Conservation (phyloP, 2,888 invertebrate genomes). For the Leptopilina syphax region DNA sequence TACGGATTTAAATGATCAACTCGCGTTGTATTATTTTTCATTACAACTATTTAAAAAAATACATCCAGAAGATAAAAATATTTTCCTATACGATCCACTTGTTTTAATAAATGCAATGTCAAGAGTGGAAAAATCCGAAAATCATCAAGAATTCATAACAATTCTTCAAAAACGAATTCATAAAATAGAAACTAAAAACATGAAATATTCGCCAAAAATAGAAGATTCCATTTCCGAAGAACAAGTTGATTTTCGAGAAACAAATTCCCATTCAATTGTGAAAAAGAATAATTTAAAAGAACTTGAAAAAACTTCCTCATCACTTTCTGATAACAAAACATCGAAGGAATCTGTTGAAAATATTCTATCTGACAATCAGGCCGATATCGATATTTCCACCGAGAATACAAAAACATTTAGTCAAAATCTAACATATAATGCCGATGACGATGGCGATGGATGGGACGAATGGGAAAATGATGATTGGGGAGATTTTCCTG, state of each 20-base stretch:
- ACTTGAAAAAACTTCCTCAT: constrained; percentile 48
- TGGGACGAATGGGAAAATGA: constrained; percentile 64
- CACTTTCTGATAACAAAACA: neutral
- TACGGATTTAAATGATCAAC: constrained; percentile 64
- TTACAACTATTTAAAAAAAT: constrained; percentile 64
- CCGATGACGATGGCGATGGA: constrained; percentile 46
- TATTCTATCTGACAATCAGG: neutral
- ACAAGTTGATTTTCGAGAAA: no score
- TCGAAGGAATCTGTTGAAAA: neutral
- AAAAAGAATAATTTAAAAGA: no score
- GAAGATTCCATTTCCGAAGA: neutral
- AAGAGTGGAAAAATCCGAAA: constrained; percentile 36
- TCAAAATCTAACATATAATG: constrained; percentile 36
- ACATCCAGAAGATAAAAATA: constrained; percentile 56
- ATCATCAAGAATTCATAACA: constrained; percentile 41
- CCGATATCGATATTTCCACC: constrained; percentile 50
- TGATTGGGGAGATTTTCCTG: constrained; percentile 70
- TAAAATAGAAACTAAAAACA: neutral
- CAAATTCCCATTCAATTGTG: no score
- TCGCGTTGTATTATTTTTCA: constrained; percentile 69
- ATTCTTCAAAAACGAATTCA: neutral
- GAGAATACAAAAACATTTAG: constrained; percentile 17
- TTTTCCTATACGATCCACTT: constrained; percentile 66
- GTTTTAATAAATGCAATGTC: constrained; percentile 64
- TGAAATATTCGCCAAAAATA: neutral